Conservation (phyloP, 2,888 invertebrate species). For the Brenthis daphne region DNA sequence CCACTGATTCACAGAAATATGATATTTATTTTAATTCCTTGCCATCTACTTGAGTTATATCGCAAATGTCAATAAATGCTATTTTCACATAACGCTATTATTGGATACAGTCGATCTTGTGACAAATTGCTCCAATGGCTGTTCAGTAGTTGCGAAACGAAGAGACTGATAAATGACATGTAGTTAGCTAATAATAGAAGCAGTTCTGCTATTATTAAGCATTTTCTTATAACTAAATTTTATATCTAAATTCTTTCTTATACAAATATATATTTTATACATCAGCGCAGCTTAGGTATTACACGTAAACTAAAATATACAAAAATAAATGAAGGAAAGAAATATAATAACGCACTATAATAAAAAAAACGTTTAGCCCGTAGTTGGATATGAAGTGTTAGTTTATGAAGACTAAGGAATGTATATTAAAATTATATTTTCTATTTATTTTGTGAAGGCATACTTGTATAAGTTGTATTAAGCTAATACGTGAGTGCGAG, state of each 20-base stretch:
- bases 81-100: constrained; percentile 33
- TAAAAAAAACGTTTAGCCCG: no score
- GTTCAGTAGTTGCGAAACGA: constrained; percentile 28
- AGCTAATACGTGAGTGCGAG: background rate
- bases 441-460: constrained; percentile 4
- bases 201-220: constrained; percentile 6
- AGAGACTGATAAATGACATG: constrained; percentile 35
- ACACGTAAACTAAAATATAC: no score
- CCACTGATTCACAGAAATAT: constrained; percentile 47
- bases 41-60: constrained; percentile 22
- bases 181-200: constrained; percentile 33
- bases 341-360: no score
- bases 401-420: background rate
- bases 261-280: no score
- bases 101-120: constrained; percentile 27
- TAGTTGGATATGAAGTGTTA: no score
- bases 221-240: background rate
- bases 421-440: constrained; percentile 10
- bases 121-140: constrained; percentile 32
- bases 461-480: background rate
- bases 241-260: no score
- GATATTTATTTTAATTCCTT: constrained; percentile 44
- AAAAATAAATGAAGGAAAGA: no score
- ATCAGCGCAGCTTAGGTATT: no score
- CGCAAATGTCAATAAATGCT: constrained; percentile 34